Evolutionary conservation across 2,113 vertebrate genomes (phyloP).

Genomic region (Prunella himalayana): DNA sequence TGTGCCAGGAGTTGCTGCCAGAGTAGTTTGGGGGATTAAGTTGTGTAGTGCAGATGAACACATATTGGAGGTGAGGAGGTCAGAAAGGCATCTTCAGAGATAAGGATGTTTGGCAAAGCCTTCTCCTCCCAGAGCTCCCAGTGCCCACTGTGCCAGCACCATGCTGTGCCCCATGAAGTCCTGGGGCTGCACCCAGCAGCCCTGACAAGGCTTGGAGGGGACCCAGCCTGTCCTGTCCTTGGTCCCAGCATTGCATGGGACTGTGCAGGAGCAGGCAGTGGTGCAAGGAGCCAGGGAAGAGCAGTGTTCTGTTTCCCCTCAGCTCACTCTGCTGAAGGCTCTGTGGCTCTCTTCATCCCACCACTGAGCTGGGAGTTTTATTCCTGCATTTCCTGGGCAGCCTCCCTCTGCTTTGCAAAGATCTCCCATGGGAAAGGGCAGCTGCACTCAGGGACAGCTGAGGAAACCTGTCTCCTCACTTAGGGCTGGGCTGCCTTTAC

Average conservation of each 20-base stretch:
- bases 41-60: neutral
- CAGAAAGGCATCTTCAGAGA: neutral
- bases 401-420: neutral
- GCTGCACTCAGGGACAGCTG: neutral
- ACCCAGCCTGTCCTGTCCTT: neutral
- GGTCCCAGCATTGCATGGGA: rapidly evolving
- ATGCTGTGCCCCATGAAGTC: neutral
- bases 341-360: neutral
- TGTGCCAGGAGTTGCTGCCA: neutral
- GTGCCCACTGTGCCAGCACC: neutral
- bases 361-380: neutral
- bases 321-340: rapidly evolving
- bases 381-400: neutral
- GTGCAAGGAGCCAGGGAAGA: neutral
- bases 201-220: neutral
- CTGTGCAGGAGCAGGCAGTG: neutral
- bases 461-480: neutral
- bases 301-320: rapidly evolving
- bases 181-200: neutral
- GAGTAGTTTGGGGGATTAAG: neutral
- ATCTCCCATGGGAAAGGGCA: neutral
- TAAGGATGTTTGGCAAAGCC: neutral
- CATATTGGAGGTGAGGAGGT: neutral
- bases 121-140: neutral
- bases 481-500: neutral